Evolutionary conservation across 2,113 vertebrate genomes (phyloP).

Genomic region (Marmota monax): DNA sequence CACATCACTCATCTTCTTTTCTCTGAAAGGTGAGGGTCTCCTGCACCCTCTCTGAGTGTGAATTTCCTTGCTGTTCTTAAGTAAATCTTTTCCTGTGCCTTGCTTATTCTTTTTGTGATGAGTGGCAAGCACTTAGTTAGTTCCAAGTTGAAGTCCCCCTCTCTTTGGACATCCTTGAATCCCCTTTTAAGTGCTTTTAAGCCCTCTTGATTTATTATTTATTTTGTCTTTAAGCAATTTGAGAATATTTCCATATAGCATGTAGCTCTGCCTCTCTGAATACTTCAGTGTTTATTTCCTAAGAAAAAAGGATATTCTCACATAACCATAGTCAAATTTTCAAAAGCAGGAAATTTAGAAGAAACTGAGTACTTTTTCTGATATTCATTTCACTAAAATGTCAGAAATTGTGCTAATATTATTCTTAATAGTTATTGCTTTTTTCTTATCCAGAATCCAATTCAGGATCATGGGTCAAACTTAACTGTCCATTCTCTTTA

Average conservation of each 20-base stretch:
- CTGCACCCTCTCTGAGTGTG: too few relatives aligned
- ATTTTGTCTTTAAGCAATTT: not conserved
- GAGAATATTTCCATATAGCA: not conserved
- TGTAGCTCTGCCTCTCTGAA: not conserved
- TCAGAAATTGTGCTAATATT: not conserved
- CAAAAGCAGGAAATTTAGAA: constrained; percentile 10
- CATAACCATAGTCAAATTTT: not conserved
- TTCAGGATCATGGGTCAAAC: not conserved
- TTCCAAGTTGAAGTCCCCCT: too few relatives aligned
- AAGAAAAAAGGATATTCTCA: not conserved
- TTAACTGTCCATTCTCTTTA: not conserved
- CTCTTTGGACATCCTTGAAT: too few relatives aligned
- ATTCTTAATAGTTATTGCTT: not conserved
- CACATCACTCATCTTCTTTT: too few relatives aligned
- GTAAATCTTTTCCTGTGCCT: too few relatives aligned
- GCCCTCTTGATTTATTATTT: not conserved
- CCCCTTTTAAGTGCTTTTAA: not conserved
- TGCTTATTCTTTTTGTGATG: too few relatives aligned
- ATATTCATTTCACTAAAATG: not conserved
- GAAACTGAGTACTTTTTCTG: not conserved
- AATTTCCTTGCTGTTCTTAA: too few relatives aligned
- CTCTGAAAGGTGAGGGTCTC: too few relatives aligned
- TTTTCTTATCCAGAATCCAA: not conserved
- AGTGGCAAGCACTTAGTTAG: too few relatives aligned
- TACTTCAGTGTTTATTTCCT: not conserved